These are phyloP conservation scores for Ctenopoma multispine DNA, from an alignment of 2,797 vertebrate genomes.

Conservation along the genomic window DNA sequence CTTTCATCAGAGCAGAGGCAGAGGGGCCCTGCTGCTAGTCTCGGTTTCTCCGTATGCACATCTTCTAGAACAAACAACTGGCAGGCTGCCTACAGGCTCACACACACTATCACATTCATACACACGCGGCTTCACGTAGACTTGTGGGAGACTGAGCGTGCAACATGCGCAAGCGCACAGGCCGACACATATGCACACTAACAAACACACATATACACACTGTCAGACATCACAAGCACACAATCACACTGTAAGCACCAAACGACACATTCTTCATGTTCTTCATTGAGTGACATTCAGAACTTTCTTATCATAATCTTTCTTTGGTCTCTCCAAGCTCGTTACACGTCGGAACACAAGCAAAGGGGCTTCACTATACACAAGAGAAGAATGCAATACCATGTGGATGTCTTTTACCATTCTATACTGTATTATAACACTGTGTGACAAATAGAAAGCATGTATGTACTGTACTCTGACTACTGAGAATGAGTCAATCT, in stretches of 20 bases:
- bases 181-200: slow-evolving; percentile 36
- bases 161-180: slow-evolving; percentile 47
- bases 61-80: slow-evolving; percentile 89
- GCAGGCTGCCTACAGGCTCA: slow-evolving; percentile 70
- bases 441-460: slow-evolving; percentile 72
- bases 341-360: slow-evolving; percentile 66
- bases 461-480: slow-evolving; percentile 65
- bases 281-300: slow-evolving; percentile 67
- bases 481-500: slow-evolving; percentile 64
- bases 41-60: slow-evolving; percentile 82
- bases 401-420: slow-evolving; percentile 55
- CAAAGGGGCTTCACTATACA: slow-evolving; percentile 57
- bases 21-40: slow-evolving; percentile 82
- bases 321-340: slow-evolving; percentile 78
- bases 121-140: slow-evolving; percentile 51
- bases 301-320: slow-evolving; percentile 61
- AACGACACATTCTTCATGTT: slow-evolving; percentile 67
- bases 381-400: slow-evolving; percentile 66
- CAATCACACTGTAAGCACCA: slow-evolving; percentile 53
- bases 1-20: slow-evolving; percentile 79
- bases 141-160: slow-evolving; percentile 45
- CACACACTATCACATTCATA: slow-evolving; percentile 62
- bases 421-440: slow-evolving; percentile 73
- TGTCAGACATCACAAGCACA: slow-evolving; percentile 44
- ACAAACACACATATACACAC: slow-evolving; percentile 13